These are phyloP conservation scores for Hoplostethus mediterraneus DNA, from an alignment of 2,797 vertebrate species.

Conservation along the genomic window DNA sequence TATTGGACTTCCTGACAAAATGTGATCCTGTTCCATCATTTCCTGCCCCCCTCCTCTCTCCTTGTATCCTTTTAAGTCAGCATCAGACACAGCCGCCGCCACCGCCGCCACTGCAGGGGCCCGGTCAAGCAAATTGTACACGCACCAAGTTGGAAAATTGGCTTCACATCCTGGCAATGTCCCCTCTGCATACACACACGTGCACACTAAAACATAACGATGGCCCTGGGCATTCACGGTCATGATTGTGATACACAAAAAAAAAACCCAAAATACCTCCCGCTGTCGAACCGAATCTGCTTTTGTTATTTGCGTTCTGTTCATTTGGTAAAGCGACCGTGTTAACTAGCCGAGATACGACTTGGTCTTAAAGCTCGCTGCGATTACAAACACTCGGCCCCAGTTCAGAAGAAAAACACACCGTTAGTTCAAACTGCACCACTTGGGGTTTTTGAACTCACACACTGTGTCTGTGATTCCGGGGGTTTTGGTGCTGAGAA, in stretches of 20 bases:
- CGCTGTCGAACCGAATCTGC: background rate
- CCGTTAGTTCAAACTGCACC: background rate
- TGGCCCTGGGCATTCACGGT: background rate
- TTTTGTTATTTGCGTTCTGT: background rate
- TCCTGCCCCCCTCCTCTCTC: too few species aligned
- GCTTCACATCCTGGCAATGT: background rate
- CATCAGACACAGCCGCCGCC: too few species aligned
- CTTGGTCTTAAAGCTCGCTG: background rate
- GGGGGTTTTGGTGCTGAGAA: background rate
- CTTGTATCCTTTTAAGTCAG: too few species aligned
- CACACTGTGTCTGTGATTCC: background rate
- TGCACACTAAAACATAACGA: too few species aligned
- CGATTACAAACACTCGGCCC: background rate
- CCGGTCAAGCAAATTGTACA: too few species aligned
- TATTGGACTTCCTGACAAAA: too few species aligned
- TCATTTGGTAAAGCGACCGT: background rate
- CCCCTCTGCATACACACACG: background rate
- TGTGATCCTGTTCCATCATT: too few species aligned
- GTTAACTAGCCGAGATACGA: background rate
- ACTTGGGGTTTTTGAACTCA: background rate
- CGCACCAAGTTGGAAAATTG: too few species aligned
- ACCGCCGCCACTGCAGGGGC: too few species aligned
- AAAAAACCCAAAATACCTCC: background rate
- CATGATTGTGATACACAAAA: background rate
- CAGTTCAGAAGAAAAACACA: background rate